A percentile compares a stretch with the other conserved stretches of the same genome.
phyloP scores from a whole-genome alignment of 2,888 invertebrate genomes.

The Melieria picta region DNA sequence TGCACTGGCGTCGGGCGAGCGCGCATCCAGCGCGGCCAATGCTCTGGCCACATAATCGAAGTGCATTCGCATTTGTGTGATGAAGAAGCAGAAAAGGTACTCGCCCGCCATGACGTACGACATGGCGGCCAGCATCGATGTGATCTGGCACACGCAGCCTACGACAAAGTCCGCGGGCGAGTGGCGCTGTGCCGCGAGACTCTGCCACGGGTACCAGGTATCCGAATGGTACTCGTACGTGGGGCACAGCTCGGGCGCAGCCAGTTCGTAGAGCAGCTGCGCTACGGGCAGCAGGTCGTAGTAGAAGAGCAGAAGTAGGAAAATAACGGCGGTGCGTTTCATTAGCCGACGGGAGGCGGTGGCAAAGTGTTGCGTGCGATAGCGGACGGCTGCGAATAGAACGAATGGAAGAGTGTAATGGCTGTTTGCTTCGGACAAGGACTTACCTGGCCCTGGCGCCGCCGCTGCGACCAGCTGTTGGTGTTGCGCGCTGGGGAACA shows the following conservation, averaged over 20 bases:
- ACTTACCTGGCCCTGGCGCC: background rate
- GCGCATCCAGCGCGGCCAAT: constrained; percentile 45
- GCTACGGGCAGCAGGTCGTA: constrained; percentile 52
- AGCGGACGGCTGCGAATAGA: background rate
- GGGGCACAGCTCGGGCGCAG: constrained; percentile 28
- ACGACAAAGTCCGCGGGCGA: constrained; percentile 41
- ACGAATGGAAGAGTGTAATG: background rate
- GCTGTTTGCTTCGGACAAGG: no score
- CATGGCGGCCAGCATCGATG: constrained; percentile 28
- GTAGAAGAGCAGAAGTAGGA: constrained; percentile 38
- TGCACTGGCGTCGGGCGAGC: constrained; percentile 41
- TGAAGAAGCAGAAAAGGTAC: constrained; percentile 53
- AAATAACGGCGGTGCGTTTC: constrained; percentile 41
- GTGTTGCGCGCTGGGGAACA: constrained; percentile 35
- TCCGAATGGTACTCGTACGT: constrained; percentile 53
- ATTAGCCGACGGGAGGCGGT: constrained; percentile 42
- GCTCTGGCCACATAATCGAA: constrained; percentile 51
- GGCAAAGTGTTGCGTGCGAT: constrained; percentile 37
- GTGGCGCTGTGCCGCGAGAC: constrained; percentile 26
- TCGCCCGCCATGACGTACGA: constrained; percentile 47
- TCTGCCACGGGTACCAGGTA: constrained; percentile 61
- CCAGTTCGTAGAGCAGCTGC: constrained; percentile 44
- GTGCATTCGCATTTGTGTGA: constrained; percentile 54
- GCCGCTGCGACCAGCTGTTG: constrained; percentile 30
- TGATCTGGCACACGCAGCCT: constrained; percentile 44